Conservation (phyloP, 2,797 vertebrate species). For the Poecile montanus region DNA sequence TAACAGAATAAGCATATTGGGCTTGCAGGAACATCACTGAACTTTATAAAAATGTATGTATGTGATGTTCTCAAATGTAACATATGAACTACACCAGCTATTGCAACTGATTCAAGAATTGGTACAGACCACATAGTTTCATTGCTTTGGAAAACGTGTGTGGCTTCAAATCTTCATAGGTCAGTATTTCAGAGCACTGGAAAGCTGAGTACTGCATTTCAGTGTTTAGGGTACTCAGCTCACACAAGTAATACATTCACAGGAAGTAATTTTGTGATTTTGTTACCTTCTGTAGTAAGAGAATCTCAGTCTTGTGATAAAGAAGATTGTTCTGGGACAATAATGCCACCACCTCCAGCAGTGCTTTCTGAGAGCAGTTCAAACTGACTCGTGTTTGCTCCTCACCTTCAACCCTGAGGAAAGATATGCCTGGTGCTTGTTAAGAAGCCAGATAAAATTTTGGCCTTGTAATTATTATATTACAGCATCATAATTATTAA, state of each 20-base stretch:
- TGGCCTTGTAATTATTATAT: not conserved
- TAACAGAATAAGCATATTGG: not conserved
- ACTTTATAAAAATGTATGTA: not conserved
- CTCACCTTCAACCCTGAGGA: constrained; percentile 74
- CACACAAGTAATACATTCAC: not conserved
- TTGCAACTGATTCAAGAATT: not conserved
- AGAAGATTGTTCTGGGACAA: constrained; percentile 76
- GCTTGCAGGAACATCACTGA: not conserved
- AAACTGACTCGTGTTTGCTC: constrained; percentile 80
- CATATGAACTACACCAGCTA: not conserved
- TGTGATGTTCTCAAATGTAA: not conserved
- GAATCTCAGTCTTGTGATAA: constrained; percentile 79
- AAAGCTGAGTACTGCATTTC: not conserved
- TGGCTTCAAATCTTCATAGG: not conserved
- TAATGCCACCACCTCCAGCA: constrained; percentile 82
- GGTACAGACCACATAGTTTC: not conserved
- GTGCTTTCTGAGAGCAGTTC: constrained; percentile 83
- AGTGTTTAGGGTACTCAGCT: not conserved
- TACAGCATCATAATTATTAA: not conserved
- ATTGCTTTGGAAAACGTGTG: not conserved
- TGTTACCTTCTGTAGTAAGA: constrained; percentile 87
- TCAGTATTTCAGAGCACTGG: not conserved
- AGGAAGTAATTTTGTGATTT: not conserved
- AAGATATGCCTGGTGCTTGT: not conserved
- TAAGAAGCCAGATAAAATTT: not conserved